Evolutionary conservation across 2,888 invertebrate species (phyloP), one percentile per base, ranked within the genome.

Genomic region (Cheilosia pagana): DNA sequence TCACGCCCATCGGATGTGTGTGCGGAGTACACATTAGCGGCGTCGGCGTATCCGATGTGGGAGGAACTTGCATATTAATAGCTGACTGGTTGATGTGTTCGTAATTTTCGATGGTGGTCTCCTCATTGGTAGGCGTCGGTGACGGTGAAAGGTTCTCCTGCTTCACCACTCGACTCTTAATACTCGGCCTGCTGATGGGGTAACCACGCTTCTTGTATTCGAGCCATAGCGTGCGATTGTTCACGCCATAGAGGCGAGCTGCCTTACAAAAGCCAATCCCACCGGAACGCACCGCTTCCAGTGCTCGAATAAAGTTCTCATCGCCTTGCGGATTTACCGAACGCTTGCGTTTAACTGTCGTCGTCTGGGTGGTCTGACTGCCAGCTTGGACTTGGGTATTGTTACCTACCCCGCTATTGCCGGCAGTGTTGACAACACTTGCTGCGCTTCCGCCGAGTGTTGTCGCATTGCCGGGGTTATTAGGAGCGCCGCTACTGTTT

Each of bases 211-310:
- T 96, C 89, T 96, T 96, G 90, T 96, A 96, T 89, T 96, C 96
- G 45, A 96, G 92, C 96, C 96, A 96, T 2, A 97, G 92, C 0
- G 96, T 96, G 74, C 96, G 93, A 92, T 96, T 96, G 91, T 96
- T 96, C 16, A 97, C 96, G 35, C 96, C 96, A 91, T 95, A 96
- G 92, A 96, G 94, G 65, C 96, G 93, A 0, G 96, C 96, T 8
- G 96, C 96, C 89, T 96, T 96, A 91, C 96, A 96, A 91, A 96
- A 96, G 1, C 96, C 96, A 87, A 96, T 96, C 45, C 96, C 96
- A 23, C 96, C 96, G 89, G 95, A 95, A 82, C 96, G 94, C 0
- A 96, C 96, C 0, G 96, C 96, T 89, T 96, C 96, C 62, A 96
- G 92, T 0, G 96, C 96, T 41, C 95, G 93, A 87, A 96, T 95